A percentile compares a stretch with the other conserved stretches of the same genome.
These are phyloP conservation scores for Hirtodrosophila duncani DNA, from an alignment of 2,888 invertebrate species.

Conservation along the genomic window DNA sequence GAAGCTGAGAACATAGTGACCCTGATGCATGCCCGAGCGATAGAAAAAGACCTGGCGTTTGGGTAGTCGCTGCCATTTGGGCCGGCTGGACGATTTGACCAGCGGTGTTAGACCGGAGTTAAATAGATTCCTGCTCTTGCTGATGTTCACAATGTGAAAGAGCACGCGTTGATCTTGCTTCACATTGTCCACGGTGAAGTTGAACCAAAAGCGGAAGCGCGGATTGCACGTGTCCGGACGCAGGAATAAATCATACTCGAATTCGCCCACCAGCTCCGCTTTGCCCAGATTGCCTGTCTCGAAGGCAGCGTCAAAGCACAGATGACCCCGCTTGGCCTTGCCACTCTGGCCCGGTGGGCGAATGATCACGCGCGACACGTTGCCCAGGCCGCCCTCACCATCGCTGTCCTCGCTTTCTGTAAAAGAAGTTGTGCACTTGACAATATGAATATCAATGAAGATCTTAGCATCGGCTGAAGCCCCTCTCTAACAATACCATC, in stretches of 20 bases:
- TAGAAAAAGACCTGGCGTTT: slow-evolving; percentile 94
- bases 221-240: slow-evolving; percentile 98
- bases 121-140: slow-evolving; percentile 93
- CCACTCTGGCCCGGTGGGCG: slow-evolving; percentile 95
- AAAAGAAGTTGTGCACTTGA: slow-evolving; percentile 17
- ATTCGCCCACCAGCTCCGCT: slow-evolving; percentile 94
- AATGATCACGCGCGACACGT: slow-evolving; percentile 92
- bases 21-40: slow-evolving; percentile 91
- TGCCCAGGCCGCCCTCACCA: slow-evolving; percentile 95
- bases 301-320: slow-evolving; percentile 98
- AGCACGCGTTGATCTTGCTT: slow-evolving; percentile 95
- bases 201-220: slow-evolving; percentile 95
- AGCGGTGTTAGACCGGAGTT: slow-evolving; percentile 95
- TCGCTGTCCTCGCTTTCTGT: slow-evolving; percentile 94
- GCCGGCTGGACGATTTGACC: slow-evolving; percentile 92
- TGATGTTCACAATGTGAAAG: slow-evolving; percentile 97
- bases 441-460: background rate
- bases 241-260: slow-evolving; percentile 97
- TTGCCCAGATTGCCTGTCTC: slow-evolving; percentile 98
- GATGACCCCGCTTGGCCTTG: slow-evolving; percentile 96
- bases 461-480: too few species aligned
- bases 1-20: slow-evolving; percentile 94
- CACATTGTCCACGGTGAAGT: slow-evolving; percentile 98
- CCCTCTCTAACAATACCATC: slow-evolving; percentile 56
- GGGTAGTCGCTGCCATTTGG: slow-evolving; percentile 92